Evolutionary conservation across 2,797 vertebrate species (phyloP), one percentile per base, ranked within the genome.

Genomic region (Lutra lutra): DNA sequence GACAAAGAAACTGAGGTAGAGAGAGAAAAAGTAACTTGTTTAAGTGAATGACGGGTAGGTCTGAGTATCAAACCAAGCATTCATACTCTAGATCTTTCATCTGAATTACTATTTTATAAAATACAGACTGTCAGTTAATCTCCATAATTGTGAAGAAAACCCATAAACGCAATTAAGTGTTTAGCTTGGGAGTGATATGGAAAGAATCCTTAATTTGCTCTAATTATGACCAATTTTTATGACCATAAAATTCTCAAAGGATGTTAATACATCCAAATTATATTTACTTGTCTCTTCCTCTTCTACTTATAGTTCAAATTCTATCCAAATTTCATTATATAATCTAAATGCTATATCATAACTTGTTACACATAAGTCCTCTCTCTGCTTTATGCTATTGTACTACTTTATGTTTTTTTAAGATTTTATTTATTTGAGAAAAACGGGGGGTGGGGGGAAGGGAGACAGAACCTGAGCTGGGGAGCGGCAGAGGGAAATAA

Each of bases 121-220:
- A 62, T 40, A 46, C 11, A 91, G 11, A 70, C 25, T 58, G 9
- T 62, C 13, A 32, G 17, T 64, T 82, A 66, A 82, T 72, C 3
- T 48, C 12, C 35, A 86, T 77, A 89, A 86, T 73, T 93, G 12
- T 40, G 46, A 84, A 72, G 40, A 90, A 92, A 92, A 38, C 66
- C 27, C 29, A 78, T 46, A 95, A 91, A 25, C 2, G 2, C 27
- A 95, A 86, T 78, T 64, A 91, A 73, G 23, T 89, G 64, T 38
- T 96, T 92, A 66, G 3, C 11, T 90, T 87, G 20, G 73, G 25
- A 86, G 11, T 66, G 54, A 66, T 78, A 93, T 77, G 18, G 32
- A 87, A 93, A 83, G 4, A 86, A 51, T 64, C 17, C 18, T 85
- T 48, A 64, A 54, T 64, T 54, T 79, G 1, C 7, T 46, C 83